Percentiles rank a stretch among this genome's conserved stretches.
Conservation (phyloP, 2,888 invertebrate genomes). For the Gibbula magus region DNA sequence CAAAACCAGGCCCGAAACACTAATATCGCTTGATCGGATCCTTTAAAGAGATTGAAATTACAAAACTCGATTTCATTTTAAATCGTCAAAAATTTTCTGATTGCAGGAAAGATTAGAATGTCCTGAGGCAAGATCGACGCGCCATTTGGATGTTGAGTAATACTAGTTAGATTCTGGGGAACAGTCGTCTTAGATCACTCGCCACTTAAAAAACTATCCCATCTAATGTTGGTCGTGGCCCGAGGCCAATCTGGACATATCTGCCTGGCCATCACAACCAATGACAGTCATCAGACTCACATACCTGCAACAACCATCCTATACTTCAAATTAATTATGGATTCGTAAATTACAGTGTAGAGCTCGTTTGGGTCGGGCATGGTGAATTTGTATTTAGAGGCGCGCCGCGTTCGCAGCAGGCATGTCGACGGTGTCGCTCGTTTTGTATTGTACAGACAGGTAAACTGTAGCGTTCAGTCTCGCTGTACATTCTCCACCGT, state of each 20-base stretch:
- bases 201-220: conserved; percentile 5
- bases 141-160: conserved; percentile 21
- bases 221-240: conserved; percentile 6
- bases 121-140: neutral
- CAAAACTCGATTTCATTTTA: conserved; percentile 4
- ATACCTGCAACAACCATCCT: neutral
- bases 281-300: neutral
- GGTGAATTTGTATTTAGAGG: neutral
- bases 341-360: conserved; percentile 20
- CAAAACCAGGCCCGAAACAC: neutral
- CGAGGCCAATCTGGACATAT: neutral
- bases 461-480: neutral
- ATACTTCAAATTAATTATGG: conserved; percentile 24
- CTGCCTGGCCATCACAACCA: conserved; percentile 3
- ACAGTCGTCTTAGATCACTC: conserved; percentile 12
- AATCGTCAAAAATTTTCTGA: conserved; percentile 1
- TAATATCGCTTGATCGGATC: neutral
- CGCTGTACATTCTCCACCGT: neutral
- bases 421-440: neutral
- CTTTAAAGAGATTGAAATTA: neutral
- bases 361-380: neutral
- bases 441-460: neutral
- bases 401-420: conserved; percentile 21
- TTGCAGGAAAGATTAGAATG: neutral
- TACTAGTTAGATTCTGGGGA: neutral